Base-by-base conservation (phyloP, 1,140 invertebrate species). In the Pollicipes pollicipes region DNA sequence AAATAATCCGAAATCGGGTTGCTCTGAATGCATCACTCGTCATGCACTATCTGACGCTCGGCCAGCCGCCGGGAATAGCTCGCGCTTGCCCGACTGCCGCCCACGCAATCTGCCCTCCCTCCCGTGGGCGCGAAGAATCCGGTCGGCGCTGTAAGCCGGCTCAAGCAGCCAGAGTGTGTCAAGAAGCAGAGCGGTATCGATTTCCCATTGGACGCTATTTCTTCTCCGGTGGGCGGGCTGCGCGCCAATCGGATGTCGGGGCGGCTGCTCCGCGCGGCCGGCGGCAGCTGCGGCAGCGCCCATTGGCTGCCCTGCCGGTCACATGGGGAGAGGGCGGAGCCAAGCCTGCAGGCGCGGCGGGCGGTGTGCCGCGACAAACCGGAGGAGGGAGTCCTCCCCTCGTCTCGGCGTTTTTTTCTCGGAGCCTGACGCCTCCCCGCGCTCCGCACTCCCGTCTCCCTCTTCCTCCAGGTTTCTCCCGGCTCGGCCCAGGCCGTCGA, bases 291-390 rank as follows among this genome's bases (percentile, higher is more conserved):
- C 45, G 13, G 2, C 13, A 2, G 13, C 24, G 2, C 45, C 17
- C 13, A 58, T 58, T 58, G 45, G 45, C 24, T 21, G 6, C 2
- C 45, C 24, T 10, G 24, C 45, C 45, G 45, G 45, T 58, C 45
- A 58, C 45, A 58, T 58, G 45, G 45, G 45, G 45, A 58, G 45
- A 58, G 45, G 45, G 45, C 45, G 45, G 45, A 58, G 45, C 45
- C 24, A 58, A n/a, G n/a, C n/a, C n/a, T n/a, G n/a, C n/a, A n/a
- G n/a, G n/a, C 45, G 45, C 45, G 2, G 45, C 45, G 45, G 45
- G 45, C 8, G 45, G 45, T 2, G 4, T 35, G 32, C 32, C 16
- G 32, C 32, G 4, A 35, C 32, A 35, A n/a, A n/a, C n/a, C n/a
- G n/a, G n/a, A n/a, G n/a, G n/a, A n/a, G n/a, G n/a, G n/a, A n/a